Evolutionary conservation across 2,888 invertebrate species (phyloP), one percentile per base, ranked within the genome.

Genomic region (Synergus itoensis): DNA sequence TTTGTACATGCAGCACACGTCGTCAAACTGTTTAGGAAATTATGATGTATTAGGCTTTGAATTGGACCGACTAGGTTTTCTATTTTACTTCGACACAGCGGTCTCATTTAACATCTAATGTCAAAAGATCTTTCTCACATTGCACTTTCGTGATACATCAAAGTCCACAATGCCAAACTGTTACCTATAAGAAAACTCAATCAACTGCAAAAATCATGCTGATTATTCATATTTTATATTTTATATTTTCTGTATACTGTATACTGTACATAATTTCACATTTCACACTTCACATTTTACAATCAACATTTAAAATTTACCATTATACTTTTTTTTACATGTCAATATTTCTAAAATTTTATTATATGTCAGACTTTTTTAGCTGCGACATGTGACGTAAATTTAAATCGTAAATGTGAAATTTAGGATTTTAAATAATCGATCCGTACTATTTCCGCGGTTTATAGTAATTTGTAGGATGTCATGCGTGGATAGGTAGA

Each of bases 41-140:
- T 89, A 89, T 90, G 90, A 90, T 90, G 86, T 88, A 90, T 90
- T 84, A 77, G 82, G 48, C 77, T 82, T 83, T 84, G 81, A 78
- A 67, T 36, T 65, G 73, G 48, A 53, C 9, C 36, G 36, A 40
- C 48, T 73, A 53, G 28, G 16, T 28, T 53, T 73, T 40, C 36
- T n/a, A n/a, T 73, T 21, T n/a, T n/a, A n/a, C 73, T 73, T 73
- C 48, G 73, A 73, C 73, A 73, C 73, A 53, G 73, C n/a, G 73
- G 73, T 73, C 45, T 73, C 36, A 73, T 36, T 73, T 73, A 40
- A 5, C 28, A 36, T 28, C 69, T 40, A 78, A 79, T 77, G 82
- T 82, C 79, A 84, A 82, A 76, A 78, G 69, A 65, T 62, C 53
- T 62, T 62, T 12, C 12, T 28, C 62, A 14, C 14, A 45, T 45